Evolutionary conservation across 2,113 vertebrate genomes (phyloP).

Genomic region (Dasyprocta punctata): DNA sequence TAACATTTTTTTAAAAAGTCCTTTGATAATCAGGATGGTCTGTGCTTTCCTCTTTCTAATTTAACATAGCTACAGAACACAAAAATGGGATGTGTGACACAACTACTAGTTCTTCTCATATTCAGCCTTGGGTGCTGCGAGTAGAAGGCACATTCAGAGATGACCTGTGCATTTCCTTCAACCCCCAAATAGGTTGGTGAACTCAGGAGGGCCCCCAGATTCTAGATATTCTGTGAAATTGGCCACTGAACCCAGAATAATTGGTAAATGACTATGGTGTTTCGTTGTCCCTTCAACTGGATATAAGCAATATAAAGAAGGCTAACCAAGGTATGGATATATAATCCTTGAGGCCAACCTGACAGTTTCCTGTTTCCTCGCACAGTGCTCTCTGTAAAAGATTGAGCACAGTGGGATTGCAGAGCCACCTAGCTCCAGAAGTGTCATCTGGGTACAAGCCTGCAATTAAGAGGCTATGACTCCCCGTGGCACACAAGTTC

Average conservation of each 20-base stretch:
- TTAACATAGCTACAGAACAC: not conserved
- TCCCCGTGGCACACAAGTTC: no score
- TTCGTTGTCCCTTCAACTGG: no score
- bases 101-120: not conserved
- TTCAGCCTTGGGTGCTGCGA: not conserved
- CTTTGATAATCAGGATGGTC: not conserved
- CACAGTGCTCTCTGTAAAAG: no score
- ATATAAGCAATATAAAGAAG: no score
- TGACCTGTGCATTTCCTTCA: not conserved
- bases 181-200: not conserved
- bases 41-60: not conserved
- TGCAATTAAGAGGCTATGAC: no score
- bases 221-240: not conserved
- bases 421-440: no score
- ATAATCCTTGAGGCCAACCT: no score
- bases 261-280: not conserved
- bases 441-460: no score
- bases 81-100: no score
- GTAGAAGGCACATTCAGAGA: not conserved
- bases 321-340: no score
- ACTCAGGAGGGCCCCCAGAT: not conserved
- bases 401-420: no score
- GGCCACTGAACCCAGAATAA: not conserved
- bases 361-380: no score
- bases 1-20: not conserved